These are phyloP conservation scores for Adelognathus sp. DNA, from an alignment of 2,888 invertebrate genomes.

Conservation along the genomic window DNA sequence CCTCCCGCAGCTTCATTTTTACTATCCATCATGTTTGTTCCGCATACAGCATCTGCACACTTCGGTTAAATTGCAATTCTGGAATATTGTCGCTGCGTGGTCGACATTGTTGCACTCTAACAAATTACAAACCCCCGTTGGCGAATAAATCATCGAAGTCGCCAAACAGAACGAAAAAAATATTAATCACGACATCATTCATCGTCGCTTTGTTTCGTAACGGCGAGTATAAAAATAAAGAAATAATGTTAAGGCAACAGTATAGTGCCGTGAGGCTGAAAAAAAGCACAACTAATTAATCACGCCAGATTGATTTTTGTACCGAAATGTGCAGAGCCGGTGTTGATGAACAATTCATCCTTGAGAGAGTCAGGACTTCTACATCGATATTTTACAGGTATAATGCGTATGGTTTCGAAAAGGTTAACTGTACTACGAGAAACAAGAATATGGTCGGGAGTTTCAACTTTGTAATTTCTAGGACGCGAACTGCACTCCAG, in stretches of 20 bases:
- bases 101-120: constrained; percentile 7
- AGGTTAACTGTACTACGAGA: no score
- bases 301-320: neutral
- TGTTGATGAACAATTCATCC: neutral
- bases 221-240: neutral
- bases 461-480: no score
- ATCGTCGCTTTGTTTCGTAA: neutral
- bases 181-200: neutral
- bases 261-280: neutral
- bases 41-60: constrained; percentile 1
- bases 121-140: neutral
- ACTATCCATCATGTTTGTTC: constrained; percentile 2
- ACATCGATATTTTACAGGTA: no score
- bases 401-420: no score
- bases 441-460: no score
- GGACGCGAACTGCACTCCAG: no score
- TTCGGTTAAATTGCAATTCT: constrained; percentile 4
- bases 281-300: neutral
- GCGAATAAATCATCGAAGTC: neutral
- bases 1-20: neutral
- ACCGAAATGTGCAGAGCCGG: no score
- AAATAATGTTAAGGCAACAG: neutral
- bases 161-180: neutral
- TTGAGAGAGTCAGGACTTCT: neutral
- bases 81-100: constrained; percentile 8